Conservation (phyloP, 2,888 invertebrate species). For the Pseudococcus longispinus region DNA sequence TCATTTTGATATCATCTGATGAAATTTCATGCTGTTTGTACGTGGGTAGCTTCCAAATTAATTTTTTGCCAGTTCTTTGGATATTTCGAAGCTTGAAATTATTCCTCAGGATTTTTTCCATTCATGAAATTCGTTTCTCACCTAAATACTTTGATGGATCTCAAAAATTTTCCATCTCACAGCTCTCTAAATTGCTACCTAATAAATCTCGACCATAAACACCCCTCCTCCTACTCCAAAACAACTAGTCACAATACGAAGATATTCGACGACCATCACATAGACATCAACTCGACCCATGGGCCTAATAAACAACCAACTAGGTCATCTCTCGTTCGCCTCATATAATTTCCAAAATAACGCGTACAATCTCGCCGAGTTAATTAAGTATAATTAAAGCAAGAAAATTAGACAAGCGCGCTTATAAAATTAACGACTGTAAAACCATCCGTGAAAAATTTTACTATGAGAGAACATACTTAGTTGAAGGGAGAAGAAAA, state of each 20-base stretch:
- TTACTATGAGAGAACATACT: background rate
- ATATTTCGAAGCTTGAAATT: too few relatives aligned
- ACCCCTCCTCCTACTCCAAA: background rate
- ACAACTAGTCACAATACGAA: background rate
- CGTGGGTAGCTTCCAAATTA: too few relatives aligned
- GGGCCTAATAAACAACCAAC: background rate
- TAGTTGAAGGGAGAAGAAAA: constrained; percentile 3
- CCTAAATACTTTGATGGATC: background rate
- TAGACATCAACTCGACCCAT: background rate
- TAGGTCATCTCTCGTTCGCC: background rate
- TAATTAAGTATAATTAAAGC: constrained; percentile 8
- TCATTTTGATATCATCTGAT: too few relatives aligned
- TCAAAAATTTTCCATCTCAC: background rate
- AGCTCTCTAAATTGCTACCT: background rate
- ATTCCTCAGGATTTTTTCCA: too few relatives aligned
- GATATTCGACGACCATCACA: background rate
- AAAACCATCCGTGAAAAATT: constrained; percentile 19
- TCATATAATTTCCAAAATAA: background rate
- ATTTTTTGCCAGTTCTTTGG: too few relatives aligned
- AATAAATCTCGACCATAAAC: background rate
- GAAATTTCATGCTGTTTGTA: too few relatives aligned
- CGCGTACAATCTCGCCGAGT: background rate
- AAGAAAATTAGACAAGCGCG: background rate
- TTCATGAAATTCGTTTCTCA: too few relatives aligned
- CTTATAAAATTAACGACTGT: constrained; percentile 22